A percentile compares a stretch with the other conserved stretches of the same genome.
phyloP scores from a whole-genome alignment of 2,113 vertebrate genomes.

The Prunella fulvescens region DNA sequence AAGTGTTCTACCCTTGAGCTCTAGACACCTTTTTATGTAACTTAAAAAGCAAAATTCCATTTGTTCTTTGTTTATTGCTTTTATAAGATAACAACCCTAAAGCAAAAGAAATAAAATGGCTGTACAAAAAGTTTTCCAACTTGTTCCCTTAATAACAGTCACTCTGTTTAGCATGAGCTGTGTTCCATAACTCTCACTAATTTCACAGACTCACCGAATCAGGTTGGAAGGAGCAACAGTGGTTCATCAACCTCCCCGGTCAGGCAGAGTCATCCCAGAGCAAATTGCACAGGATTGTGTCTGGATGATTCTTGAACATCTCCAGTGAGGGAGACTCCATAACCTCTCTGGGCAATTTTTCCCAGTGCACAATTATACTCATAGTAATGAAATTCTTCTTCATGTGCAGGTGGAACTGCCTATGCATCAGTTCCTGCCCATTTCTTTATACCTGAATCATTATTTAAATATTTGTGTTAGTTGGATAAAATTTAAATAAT shows the following conservation, averaged over 20 bases:
- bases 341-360: background rate
- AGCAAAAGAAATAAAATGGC: background rate
- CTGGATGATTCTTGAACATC: background rate
- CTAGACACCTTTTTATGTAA: background rate
- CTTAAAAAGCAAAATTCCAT: background rate
- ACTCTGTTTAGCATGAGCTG: background rate
- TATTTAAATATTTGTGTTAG: background rate
- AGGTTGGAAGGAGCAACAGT: background rate
- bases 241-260: background rate
- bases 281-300: background rate
- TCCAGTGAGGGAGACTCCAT: too few relatives aligned
- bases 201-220: background rate
- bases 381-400: background rate
- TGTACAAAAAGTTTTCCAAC: background rate
- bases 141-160: background rate
- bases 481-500: background rate
- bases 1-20: background rate
- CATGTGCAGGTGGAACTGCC: background rate
- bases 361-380: background rate
- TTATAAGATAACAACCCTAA: background rate
- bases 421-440: background rate
- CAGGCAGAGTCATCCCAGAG: background rate
- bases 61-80: background rate
- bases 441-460: background rate
- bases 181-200: background rate